Percentiles rank a stretch among this genome's conserved stretches.
These are phyloP conservation scores for Formica selysi DNA, from an alignment of 1,140 invertebrate genomes.

Conservation along the genomic window DNA sequence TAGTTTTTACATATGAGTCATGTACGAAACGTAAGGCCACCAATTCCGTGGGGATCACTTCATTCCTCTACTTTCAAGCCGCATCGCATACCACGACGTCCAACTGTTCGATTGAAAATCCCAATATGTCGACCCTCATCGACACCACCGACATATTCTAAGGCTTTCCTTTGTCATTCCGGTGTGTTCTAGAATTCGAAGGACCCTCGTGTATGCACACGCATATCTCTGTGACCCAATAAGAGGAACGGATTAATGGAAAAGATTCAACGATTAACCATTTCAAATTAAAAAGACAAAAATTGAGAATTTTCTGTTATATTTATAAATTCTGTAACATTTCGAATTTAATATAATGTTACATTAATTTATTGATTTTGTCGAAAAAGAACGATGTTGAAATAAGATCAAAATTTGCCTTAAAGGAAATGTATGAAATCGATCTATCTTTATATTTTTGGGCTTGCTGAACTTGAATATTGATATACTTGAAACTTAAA, in stretches of 20 bases:
- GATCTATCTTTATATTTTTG: background rate
- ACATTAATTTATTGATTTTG: background rate
- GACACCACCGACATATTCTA: conserved; percentile 67
- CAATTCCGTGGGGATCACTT: conserved; percentile 67
- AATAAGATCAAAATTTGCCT: background rate
- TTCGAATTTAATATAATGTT: background rate
- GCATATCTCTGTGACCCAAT: conserved; percentile 46
- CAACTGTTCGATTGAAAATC: conserved; percentile 75
- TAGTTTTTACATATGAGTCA: background rate
- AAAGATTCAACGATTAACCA: conserved; percentile 19
- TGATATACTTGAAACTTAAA: background rate
- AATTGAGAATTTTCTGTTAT: background rate
- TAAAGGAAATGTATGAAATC: background rate
- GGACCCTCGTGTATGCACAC: conserved; percentile 58
- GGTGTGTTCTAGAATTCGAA: conserved; percentile 71
- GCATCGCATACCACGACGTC: conserved; percentile 68
- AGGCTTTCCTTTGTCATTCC: conserved; percentile 47
- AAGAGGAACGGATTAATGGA: conserved; percentile 12
- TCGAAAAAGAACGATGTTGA: background rate
- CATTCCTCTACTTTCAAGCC: conserved; percentile 70
- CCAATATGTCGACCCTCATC: conserved; percentile 68
- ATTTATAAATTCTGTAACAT: conserved; percentile 1
- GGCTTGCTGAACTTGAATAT: background rate
- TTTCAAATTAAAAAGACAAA: background rate
- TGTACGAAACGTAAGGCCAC: conserved; percentile 34